phyloP scores from a whole-genome alignment of 1,140 invertebrate genomes.

The Cotesia glomerata region DNA sequence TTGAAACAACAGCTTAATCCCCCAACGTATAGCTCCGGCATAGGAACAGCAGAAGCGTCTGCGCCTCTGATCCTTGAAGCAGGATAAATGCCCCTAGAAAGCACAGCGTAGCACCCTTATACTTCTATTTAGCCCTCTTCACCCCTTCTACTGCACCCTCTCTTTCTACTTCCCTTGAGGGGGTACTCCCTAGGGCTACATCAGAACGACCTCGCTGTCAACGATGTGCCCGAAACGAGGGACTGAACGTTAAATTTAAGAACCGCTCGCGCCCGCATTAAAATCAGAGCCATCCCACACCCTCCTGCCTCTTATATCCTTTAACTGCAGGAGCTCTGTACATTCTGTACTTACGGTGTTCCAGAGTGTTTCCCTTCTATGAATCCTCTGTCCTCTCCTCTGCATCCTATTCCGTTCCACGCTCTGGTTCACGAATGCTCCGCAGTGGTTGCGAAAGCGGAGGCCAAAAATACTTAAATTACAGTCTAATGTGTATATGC shows the following conservation, averaged over 20 bases:
- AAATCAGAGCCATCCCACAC: constrained; percentile 5
- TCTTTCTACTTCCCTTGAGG: neutral
- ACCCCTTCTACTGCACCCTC: neutral
- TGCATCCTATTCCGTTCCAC: neutral
- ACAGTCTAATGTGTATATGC: neutral
- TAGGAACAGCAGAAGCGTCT: neutral
- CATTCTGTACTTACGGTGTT: neutral
- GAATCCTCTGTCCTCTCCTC: neutral
- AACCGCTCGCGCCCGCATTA: constrained; percentile 18
- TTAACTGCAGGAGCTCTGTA: neutral
- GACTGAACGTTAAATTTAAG: constrained; percentile 22
- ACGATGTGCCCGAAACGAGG: constrained; percentile 3
- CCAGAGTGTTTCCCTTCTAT: neutral
- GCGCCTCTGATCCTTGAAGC: constrained; percentile 6
- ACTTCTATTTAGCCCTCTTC: constrained; percentile 36
- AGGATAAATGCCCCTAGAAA: constrained; percentile 41
- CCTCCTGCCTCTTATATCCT: no score
- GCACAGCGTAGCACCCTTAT: constrained; percentile 44
- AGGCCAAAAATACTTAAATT: no score
- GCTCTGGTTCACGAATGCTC: no score
- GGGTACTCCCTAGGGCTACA: neutral
- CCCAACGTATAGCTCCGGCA: neutral
- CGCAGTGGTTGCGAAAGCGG: no score
- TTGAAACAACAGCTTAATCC: constrained; percentile 16
- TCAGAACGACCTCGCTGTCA: constrained; percentile 1